These are phyloP conservation scores for Anarrhichthys ocellatus DNA, from an alignment of 2,113 vertebrate genomes.

Conservation along the genomic window DNA sequence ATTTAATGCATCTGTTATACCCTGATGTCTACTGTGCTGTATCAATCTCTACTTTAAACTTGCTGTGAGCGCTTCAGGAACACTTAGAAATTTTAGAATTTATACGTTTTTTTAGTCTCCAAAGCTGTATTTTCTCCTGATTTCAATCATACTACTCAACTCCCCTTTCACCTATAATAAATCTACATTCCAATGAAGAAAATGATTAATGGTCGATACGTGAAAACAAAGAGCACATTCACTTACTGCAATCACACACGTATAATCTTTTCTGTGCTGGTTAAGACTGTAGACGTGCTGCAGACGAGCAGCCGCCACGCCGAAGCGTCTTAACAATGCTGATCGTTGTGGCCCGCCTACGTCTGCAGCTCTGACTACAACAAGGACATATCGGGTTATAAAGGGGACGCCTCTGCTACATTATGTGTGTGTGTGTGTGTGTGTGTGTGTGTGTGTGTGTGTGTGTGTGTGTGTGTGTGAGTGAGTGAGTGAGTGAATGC, in stretches of 20 bases:
- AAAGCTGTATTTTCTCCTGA: not conserved
- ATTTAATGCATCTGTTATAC: not conserved
- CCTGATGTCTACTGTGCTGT: not conserved
- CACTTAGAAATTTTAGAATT: not conserved
- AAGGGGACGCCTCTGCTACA: slow-evolving; percentile 11
- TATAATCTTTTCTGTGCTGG: not conserved
- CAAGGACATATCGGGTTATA: slow-evolving; percentile 31
- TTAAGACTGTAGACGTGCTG: not conserved
- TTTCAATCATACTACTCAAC: not conserved
- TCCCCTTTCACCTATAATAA: not conserved
- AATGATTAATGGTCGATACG: not conserved
- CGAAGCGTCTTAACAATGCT: slow-evolving; percentile 52
- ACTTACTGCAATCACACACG: not conserved
- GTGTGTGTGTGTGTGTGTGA: too few species aligned
- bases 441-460: too few species aligned
- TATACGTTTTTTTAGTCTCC: not conserved
- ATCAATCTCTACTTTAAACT: not conserved
- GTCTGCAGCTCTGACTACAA: slow-evolving; percentile 33
- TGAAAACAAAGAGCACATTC: not conserved
- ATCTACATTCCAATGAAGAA: not conserved
- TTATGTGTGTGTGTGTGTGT: not conserved
- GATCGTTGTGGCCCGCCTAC: slow-evolving; percentile 53
- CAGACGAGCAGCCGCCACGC: slow-evolving; percentile 50
- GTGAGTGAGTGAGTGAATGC: not conserved
- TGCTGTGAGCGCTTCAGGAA: not conserved